Evolutionary conservation across 2,113 vertebrate genomes (phyloP), one percentile per base, ranked within the genome.

Genomic region (Coregonus clupeaformis): DNA sequence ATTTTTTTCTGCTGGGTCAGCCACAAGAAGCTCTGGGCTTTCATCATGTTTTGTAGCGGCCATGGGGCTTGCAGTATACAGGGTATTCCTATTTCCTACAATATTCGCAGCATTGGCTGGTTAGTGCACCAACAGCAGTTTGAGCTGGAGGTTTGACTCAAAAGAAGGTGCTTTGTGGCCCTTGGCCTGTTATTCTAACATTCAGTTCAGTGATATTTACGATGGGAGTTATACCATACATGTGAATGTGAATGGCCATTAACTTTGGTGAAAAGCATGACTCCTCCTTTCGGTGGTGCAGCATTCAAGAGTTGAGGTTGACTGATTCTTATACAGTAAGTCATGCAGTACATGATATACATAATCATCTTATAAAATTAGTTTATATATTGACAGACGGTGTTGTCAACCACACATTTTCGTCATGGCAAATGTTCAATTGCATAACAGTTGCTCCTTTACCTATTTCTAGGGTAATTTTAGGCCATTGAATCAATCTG

Each of bases 161-260:
- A 68, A 1, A 30, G 64, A 52, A 69, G 82, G 77, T 71, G 79
- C 79, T 79, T 69, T 3, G 6, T 45, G 70, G 67, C 69, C 47
- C 60, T 29, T 65, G 69, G 67, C n/a, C 76, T 76, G 42, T 81
- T 77, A 74, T 68, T 71, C 27, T 71, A 68, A 42, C 29, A 71
- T 72, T 68, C 73, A 71, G 6, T 69, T 60, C 71, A 65, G 49
- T 57, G 75, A 76, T 76, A 70, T 80, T 80, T 73, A 75, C 68
- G 55, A 69, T 64, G 14, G n/a, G 45, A 16, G 42, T 7, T 70
- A 68, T 27, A 60, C 42, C 32, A 32, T 55, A 32, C 73, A 72
- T 63, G 60, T 69, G 65, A 42, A 77, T 29, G 30, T 55, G 36
- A 70, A 59, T 25, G 14, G 24, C 45, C 20, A n/a, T 49, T 13